phyloP scores from a whole-genome alignment of 2,888 invertebrate genomes.

The Tenthredo livida region DNA sequence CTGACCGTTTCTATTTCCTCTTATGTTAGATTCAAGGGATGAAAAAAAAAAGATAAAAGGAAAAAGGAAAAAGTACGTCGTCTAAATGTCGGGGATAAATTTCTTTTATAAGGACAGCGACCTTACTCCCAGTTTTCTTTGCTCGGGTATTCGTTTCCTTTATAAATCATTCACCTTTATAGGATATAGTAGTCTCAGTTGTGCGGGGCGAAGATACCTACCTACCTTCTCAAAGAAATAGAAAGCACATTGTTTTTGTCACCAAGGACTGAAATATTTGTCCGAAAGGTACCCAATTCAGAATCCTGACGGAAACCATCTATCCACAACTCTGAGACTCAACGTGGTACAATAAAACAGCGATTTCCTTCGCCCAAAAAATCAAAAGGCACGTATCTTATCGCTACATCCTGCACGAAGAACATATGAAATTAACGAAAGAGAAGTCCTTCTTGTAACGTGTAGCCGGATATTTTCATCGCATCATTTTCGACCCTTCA shows the following conservation, averaged over 20 bases:
- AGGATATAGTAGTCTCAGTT: background rate
- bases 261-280: conserved; percentile 5
- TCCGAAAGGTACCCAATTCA: background rate
- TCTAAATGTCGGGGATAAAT: conserved; percentile 20
- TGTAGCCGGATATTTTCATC: background rate
- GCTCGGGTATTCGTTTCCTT: background rate
- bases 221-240: conserved; percentile 8
- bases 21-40: background rate
- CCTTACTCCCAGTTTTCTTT: conserved; percentile 8
- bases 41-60: background rate
- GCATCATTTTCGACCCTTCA: background rate
- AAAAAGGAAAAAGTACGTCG: background rate
- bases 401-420: background rate
- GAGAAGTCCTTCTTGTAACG: background rate
- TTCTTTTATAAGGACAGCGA: conserved; percentile 9
- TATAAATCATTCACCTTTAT: conserved; percentile 43
- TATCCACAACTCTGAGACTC: background rate
- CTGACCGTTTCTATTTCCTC: background rate
- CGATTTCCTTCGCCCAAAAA: conserved; percentile 14
- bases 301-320: background rate
- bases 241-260: conserved; percentile 37
- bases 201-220: background rate
- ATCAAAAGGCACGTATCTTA: conserved; percentile 7
- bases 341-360: background rate
- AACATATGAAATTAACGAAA: background rate